Percentiles rank a stretch among this genome's conserved stretches.
These are phyloP conservation scores for Drosophila gaucha DNA, from an alignment of 2,888 invertebrate species.

Conservation along the genomic window DNA sequence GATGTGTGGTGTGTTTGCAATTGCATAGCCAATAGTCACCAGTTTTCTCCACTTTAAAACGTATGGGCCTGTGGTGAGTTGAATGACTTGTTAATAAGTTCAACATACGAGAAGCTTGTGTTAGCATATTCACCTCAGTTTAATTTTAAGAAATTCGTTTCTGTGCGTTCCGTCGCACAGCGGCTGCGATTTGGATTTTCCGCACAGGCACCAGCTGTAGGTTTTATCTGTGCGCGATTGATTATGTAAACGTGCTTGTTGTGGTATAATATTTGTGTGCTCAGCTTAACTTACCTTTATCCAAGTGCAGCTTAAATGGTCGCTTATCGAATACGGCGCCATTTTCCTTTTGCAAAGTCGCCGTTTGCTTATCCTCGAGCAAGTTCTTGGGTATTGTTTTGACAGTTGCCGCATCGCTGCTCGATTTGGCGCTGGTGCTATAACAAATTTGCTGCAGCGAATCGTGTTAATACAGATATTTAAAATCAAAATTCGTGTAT, in stretches of 20 bases:
- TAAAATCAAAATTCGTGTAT: no score
- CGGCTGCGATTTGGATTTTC: slow-evolving; percentile 95
- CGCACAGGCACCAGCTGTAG: slow-evolving; percentile 97
- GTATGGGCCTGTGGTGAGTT: slow-evolving; percentile 88
- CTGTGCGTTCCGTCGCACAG: slow-evolving; percentile 97
- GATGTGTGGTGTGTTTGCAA: slow-evolving; percentile 96
- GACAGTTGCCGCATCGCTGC: slow-evolving; percentile 12
- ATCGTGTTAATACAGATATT: neutral
- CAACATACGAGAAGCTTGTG: neutral
- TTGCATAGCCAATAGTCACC: slow-evolving; percentile 99
- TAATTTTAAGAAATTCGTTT: slow-evolving; percentile 90
- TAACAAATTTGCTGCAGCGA: slow-evolving; percentile 41
- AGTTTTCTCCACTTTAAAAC: slow-evolving; percentile 93
- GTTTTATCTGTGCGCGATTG: slow-evolving; percentile 86
- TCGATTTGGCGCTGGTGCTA: slow-evolving; percentile 47
- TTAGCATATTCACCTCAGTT: slow-evolving; percentile 86
- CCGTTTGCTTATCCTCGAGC: slow-evolving; percentile 87
- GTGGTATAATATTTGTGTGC: neutral
- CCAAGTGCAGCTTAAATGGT: slow-evolving; percentile 91
- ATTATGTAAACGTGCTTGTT: slow-evolving; percentile 55
- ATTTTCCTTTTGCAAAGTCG: slow-evolving; percentile 88
- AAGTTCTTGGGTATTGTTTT: slow-evolving; percentile 89
- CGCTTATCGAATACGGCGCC: slow-evolving; percentile 94
- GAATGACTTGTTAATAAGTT: neutral
- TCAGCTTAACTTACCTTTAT: slow-evolving; percentile 86